Percentiles rank a stretch among this genome's conserved stretches.
Evolutionary conservation across 2,888 invertebrate species (phyloP).

Genomic region (Stramonita haemastoma): DNA sequence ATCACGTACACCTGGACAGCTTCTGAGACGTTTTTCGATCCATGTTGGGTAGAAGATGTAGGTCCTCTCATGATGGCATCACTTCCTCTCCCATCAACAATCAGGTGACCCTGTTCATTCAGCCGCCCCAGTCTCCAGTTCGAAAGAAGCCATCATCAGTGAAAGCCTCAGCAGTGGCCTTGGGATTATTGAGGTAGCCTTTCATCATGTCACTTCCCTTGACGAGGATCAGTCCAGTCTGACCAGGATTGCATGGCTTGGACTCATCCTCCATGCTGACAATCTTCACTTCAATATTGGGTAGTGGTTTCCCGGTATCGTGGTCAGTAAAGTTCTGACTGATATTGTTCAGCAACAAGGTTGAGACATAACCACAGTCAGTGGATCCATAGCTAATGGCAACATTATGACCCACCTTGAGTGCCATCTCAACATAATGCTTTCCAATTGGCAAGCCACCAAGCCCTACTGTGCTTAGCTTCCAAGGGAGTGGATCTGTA

Average conservation of each 20-base stretch:
- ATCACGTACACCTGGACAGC: conserved; percentile 31
- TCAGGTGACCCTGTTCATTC: conserved; percentile 24
- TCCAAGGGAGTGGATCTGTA: neutral
- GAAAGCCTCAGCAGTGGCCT: conserved; percentile 31
- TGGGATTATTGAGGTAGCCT: conserved; percentile 29
- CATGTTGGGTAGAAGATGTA: conserved; percentile 41
- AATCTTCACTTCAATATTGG: conserved; percentile 3
- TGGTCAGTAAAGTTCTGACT: conserved; percentile 6
- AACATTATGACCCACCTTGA: neutral
- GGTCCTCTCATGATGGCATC: conserved; percentile 40
- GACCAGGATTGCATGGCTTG: neutral
- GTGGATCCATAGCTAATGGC: neutral
- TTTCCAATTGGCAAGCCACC: neutral
- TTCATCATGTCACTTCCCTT: neutral
- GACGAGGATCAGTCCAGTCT: conserved; percentile 25
- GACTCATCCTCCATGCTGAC: neutral
- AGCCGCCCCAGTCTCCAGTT: conserved; percentile 38
- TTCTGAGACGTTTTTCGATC: conserved; percentile 33
- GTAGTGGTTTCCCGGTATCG: neutral
- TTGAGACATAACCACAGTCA: neutral
- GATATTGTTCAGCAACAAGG: neutral
- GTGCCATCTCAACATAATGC: neutral
- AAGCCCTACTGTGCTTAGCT: neutral
- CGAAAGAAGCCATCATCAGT: conserved; percentile 36
- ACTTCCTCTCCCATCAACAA: conserved; percentile 31